phyloP scores from a whole-genome alignment of 2,113 vertebrate genomes.

The Daboia siamensis region DNA sequence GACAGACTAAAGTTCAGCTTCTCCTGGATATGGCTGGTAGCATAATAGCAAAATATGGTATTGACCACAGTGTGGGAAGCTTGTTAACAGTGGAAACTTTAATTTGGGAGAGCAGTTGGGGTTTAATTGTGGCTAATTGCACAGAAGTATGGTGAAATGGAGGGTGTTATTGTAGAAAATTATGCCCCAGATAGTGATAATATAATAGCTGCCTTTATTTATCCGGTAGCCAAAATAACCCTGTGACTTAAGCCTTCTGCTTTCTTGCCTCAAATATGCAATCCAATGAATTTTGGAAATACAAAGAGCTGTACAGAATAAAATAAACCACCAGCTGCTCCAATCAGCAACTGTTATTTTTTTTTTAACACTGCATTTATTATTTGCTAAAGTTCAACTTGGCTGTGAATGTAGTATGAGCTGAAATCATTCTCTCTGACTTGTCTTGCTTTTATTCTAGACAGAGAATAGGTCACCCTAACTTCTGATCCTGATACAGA shows the following conservation, averaged over 20 bases:
- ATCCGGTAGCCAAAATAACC: conserved; percentile 52
- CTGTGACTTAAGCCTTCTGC: conserved; percentile 53
- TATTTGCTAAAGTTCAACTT: conserved; percentile 61
- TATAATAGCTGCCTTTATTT: conserved; percentile 68
- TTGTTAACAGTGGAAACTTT: conserved; percentile 39
- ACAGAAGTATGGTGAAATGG: conserved; percentile 43
- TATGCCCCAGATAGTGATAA: conserved; percentile 41
- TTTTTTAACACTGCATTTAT: conserved; percentile 62
- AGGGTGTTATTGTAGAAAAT: conserved; percentile 61
- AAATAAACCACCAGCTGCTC: conserved; percentile 61
- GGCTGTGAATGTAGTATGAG: conserved; percentile 59
- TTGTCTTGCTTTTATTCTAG: conserved; percentile 55
- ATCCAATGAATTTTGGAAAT: conserved; percentile 63
- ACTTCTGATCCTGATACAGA: conserved; percentile 44
- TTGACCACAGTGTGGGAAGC: conserved; percentile 45
- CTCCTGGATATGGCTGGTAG: conserved; percentile 49
- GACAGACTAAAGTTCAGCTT: conserved; percentile 57
- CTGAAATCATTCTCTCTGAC: conserved; percentile 50
- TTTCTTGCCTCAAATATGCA: conserved; percentile 58
- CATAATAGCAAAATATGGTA: conserved; percentile 34
- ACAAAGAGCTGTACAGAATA: conserved; percentile 58
- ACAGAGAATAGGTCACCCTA: conserved; percentile 36
- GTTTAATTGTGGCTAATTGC: conserved; percentile 59
- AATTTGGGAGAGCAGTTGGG: conserved; percentile 48
- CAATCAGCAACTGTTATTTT: conserved; percentile 43